These are phyloP conservation scores for Cynopterus brachyotis DNA, from an alignment of 2,113 vertebrate genomes.

Conservation along the genomic window DNA sequence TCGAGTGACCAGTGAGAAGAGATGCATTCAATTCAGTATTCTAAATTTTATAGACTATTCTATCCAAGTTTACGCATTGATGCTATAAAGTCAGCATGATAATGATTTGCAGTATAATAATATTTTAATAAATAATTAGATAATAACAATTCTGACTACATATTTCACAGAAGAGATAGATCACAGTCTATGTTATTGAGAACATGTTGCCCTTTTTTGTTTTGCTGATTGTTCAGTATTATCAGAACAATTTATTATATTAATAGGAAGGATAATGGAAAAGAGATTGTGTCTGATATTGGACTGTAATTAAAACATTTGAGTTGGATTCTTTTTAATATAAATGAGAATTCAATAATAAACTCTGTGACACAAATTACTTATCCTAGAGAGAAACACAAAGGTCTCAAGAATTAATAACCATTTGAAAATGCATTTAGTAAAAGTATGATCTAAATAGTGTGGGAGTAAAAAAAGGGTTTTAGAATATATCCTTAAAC, in stretches of 20 bases:
- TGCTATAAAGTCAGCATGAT: not conserved
- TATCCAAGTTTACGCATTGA: not conserved
- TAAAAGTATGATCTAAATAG: constrained; percentile 26
- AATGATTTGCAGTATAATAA: not conserved
- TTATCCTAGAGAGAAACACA: not conserved
- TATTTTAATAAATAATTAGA: not conserved
- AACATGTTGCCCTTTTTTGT: not conserved
- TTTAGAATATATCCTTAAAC: not conserved
- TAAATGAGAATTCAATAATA: constrained; percentile 55
- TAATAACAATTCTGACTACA: not conserved
- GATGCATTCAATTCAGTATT: not conserved
- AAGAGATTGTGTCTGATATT: constrained; percentile 35
- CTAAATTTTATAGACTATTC: not conserved
- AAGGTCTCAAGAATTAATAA: constrained; percentile 50
- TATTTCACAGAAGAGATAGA: not conserved
- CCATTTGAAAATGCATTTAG: constrained; percentile 56
- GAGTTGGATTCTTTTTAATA: constrained; percentile 25
- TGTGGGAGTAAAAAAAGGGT: not conserved
- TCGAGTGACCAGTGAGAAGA: not conserved
- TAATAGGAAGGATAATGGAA: constrained; percentile 35
- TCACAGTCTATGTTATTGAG: not conserved
- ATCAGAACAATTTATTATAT: not conserved
- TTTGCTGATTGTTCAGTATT: not conserved
- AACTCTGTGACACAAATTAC: constrained; percentile 42
- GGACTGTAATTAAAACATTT: constrained; percentile 64